phyloP scores from a whole-genome alignment of 2,888 invertebrate species.

The Dugesia japonica region DNA sequence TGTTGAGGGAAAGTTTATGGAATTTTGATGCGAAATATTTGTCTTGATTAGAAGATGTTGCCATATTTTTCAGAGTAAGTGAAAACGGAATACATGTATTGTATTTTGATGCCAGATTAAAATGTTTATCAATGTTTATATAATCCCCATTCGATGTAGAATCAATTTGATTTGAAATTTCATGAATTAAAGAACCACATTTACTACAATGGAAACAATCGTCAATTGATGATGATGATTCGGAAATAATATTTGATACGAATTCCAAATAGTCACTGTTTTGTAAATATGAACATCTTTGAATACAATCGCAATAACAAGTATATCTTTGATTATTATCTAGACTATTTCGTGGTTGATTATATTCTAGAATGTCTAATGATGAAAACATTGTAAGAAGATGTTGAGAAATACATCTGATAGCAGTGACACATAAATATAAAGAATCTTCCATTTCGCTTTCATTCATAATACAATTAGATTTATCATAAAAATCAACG shows the following conservation, averaged over 20 bases:
- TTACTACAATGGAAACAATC: background rate
- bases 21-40: background rate
- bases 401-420: background rate
- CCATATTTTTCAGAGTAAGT: background rate
- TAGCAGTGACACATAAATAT: background rate
- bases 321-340: background rate
- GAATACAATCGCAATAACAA: background rate
- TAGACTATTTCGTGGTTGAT: background rate
- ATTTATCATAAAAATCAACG: too few relatives aligned
- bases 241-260: constrained; percentile 4
- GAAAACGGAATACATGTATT: background rate
- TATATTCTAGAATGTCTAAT: background rate
- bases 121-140: background rate
- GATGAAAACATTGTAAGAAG: background rate
- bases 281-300: background rate
- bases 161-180: background rate
- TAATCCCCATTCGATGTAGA: background rate
- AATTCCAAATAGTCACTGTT: background rate
- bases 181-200: background rate
- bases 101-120: background rate
- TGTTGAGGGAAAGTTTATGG: background rate
- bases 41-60: background rate
- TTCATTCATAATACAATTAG: background rate
- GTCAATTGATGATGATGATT: background rate
- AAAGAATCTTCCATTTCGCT: background rate